Conservation (phyloP, 2,888 invertebrate species). For the Nudaria mundana region DNA sequence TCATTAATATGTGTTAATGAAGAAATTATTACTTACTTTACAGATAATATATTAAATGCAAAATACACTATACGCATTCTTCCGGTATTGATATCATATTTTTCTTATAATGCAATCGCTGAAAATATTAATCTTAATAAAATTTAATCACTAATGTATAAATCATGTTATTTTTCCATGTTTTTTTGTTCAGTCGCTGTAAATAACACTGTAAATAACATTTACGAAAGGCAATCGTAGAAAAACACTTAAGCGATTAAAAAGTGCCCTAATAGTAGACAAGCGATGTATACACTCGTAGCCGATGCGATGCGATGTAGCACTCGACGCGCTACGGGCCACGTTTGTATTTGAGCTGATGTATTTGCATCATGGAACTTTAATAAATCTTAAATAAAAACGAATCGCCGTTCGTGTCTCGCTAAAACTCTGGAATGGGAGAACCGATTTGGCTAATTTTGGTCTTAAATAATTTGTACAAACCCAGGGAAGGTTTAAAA, state of each 20-base stretch:
- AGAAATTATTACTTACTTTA: background rate
- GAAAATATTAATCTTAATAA: constrained; percentile 20
- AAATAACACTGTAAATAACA: constrained; percentile 63
- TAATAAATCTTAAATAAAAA: no score
- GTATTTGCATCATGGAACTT: background rate
- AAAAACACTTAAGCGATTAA: constrained; percentile 75
- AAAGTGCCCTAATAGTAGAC: constrained; percentile 50
- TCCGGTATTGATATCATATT: background rate
- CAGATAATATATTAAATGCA: no score
- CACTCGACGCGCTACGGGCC: constrained; percentile 22
- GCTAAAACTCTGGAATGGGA: no score
- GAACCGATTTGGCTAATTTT: no score
- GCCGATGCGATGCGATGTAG: no score
- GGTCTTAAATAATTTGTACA: no score
- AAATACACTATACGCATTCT: background rate
- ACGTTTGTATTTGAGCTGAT: constrained; percentile 7
- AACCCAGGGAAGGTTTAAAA: no score
- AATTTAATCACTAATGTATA: constrained; percentile 28
- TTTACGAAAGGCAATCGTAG: constrained; percentile 55
- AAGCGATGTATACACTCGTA: constrained; percentile 41
- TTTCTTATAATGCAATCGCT: background rate
- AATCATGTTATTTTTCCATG: constrained; percentile 40
- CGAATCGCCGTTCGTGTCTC: no score
- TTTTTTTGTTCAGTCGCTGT: constrained; percentile 61
- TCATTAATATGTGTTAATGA: background rate